Evolutionary conservation across 2,113 vertebrate species (phyloP).

Genomic region (Gobiocypris rarus): DNA sequence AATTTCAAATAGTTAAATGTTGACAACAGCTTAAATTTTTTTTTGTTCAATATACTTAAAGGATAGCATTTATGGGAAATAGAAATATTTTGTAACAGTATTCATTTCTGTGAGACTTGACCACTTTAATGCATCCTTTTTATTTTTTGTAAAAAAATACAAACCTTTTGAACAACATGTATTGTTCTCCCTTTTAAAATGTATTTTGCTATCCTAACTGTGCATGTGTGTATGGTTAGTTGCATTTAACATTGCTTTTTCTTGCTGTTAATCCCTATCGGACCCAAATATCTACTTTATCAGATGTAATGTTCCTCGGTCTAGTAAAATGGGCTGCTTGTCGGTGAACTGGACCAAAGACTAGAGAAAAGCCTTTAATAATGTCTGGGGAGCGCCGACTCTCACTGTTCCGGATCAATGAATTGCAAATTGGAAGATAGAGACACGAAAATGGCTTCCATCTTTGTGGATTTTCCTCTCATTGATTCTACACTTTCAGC

Average conservation of each 20-base stretch:
- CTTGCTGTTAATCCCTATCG: background rate
- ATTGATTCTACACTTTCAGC: slow-evolving; percentile 19
- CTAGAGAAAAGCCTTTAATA: slow-evolving; percentile 13
- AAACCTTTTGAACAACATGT: too few species aligned
- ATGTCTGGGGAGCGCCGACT: slow-evolving; percentile 18
- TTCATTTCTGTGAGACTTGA: background rate
- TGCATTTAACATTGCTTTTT: background rate
- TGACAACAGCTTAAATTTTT: too few species aligned
- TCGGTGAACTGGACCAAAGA: background rate
- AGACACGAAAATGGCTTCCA: slow-evolving; percentile 18
- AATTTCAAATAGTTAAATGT: too few species aligned
- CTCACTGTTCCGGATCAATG: slow-evolving; percentile 35
- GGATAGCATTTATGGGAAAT: background rate
- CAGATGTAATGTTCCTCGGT: background rate
- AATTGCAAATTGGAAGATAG: slow-evolving; percentile 46
- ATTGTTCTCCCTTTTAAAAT: too few species aligned
- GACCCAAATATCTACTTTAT: background rate
- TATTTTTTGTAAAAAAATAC: too few species aligned
- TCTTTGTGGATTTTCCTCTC: slow-evolving; percentile 38
- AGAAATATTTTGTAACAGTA: background rate
- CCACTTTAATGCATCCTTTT: too few species aligned
- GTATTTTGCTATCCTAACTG: background rate
- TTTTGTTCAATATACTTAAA: too few species aligned
- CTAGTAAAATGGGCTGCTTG: background rate
- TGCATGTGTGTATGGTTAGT: background rate